A percentile compares a stretch with the other conserved stretches of the same genome.
Evolutionary conservation across 1,140 invertebrate genomes (phyloP).

Genomic region (Nebria ingens): DNA sequence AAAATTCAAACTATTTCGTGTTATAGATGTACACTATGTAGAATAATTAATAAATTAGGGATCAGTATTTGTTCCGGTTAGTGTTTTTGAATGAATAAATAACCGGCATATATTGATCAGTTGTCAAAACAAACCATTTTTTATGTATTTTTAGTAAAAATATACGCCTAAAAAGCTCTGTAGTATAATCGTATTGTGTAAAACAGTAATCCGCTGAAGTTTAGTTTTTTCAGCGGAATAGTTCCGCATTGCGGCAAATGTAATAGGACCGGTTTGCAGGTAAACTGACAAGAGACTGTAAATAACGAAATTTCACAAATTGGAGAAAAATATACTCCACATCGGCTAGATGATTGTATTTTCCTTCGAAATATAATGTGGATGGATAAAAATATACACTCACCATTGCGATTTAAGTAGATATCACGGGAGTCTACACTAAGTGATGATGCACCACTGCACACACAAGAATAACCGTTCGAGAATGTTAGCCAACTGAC

Average conservation of each 20-base stretch:
- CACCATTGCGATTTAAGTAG: slow-evolving; percentile 49
- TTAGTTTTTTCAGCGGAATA: background rate
- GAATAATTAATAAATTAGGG: too few species aligned
- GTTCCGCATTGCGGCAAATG: slow-evolving; percentile 29
- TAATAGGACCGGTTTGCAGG: slow-evolving; percentile 20
- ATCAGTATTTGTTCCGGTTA: background rate
- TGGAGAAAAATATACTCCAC: background rate
- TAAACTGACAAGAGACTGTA: slow-evolving; percentile 5
- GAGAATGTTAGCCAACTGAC: slow-evolving; percentile 45
- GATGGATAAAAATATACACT: slow-evolving; percentile 38
- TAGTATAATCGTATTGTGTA: background rate
- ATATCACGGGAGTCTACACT: slow-evolving; percentile 42
- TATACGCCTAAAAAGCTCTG: background rate
- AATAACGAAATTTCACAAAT: background rate
- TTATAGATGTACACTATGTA: too few species aligned
- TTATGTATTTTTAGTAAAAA: background rate
- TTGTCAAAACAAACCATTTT: background rate
- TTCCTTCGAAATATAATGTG: slow-evolving; percentile 6
- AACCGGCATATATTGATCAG: slow-evolving; percentile 1
- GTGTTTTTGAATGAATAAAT: slow-evolving; percentile 3
- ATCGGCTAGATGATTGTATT: background rate
- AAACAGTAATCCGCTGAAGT: background rate
- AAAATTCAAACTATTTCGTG: too few species aligned
- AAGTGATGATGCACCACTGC: slow-evolving; percentile 41
- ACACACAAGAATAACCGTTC: slow-evolving; percentile 41